Evolutionary conservation across 2,888 invertebrate genomes (phyloP), one percentile per base, ranked within the genome.

Genomic region (Eupithecia pulchellata): DNA sequence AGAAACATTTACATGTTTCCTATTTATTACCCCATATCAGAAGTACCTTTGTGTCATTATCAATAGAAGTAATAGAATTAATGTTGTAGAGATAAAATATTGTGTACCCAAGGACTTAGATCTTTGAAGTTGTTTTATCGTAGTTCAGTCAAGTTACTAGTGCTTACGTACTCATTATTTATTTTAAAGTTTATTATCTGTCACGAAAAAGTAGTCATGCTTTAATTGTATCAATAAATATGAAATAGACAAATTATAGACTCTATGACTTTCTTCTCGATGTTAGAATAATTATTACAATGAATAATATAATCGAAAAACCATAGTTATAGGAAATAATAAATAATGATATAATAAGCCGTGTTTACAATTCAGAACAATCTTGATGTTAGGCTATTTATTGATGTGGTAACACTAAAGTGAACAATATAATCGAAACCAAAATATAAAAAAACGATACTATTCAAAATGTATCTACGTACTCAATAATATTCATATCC

Each of bases 1-100:
- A 87, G 89, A 90, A 79, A 82, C 84, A 78, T 90, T 87, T 89
- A 89, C 85, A 86, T 86, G 82, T 87, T 82, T 81, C 79, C 82
- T 85, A 52, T 25, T 25, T 52, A 20, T 20, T 47, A 52, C 79
- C 82, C 86, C 91, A 91, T 91, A 92, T 91, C 91, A 88, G 82
- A 79, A 78, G 73, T 76, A 74, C 69, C 77, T 73, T 64, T 72
- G 73, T 79, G 76, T 81, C 80, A 75, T 79, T 81, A 81, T 79
- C 73, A 76, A 75, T 77, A 76, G 74, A 71, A 77, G 77, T 9
- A 34, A 34, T 34, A 34, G 34, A 34, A 34, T 83, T 77, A 81
- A 79, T 81, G 77, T 84, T 78, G 77, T 84, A 83, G 80, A 73
- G 71, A 81, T 79, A 81, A 81, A 80, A 82, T 84, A 36, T 84